Percentiles rank a stretch among this genome's conserved stretches.
Conservation (phyloP, 1,140 invertebrate species). For the Camponotus floridanus region DNA sequence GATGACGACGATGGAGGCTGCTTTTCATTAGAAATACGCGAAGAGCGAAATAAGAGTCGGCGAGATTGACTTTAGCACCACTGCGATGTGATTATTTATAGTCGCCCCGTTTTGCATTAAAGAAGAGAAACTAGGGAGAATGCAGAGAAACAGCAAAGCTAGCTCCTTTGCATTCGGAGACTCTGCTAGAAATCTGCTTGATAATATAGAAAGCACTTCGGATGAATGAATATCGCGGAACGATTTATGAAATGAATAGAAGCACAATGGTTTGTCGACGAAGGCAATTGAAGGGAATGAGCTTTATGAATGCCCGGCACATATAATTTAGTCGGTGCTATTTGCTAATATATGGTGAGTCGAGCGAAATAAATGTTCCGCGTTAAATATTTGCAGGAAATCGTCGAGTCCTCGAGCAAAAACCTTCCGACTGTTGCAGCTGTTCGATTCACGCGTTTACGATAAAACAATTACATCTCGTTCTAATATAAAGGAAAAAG, state of each 20-base stretch:
- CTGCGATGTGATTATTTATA: conserved; percentile 36
- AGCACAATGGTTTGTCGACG: conserved; percentile 18
- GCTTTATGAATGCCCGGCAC: conserved; percentile 22
- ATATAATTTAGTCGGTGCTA: conserved; percentile 32
- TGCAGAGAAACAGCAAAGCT: neutral
- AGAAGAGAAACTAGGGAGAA: conserved; percentile 31
- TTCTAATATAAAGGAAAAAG: neutral
- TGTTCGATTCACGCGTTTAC: conserved; percentile 15
- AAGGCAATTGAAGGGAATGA: conserved; percentile 2
- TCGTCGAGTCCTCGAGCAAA: neutral
- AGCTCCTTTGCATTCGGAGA: neutral
- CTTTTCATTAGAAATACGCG: conserved; percentile 31
- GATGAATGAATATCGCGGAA: conserved; percentile 42
- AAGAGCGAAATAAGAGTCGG: conserved; percentile 15
- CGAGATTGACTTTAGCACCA: conserved; percentile 42
- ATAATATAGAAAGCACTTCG: conserved; percentile 42
- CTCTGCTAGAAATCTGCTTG: neutral
- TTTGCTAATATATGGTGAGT: conserved; percentile 17
- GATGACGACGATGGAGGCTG: conserved; percentile 15
- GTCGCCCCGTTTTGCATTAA: conserved; percentile 12
- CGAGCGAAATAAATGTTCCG: neutral
- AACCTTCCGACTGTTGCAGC: neutral
- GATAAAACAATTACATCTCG: conserved; percentile 35
- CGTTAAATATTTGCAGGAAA: conserved; percentile 26
- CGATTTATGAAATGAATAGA: conserved; percentile 27